A percentile compares a stretch with the other conserved stretches of the same genome.
Evolutionary conservation across 2,113 vertebrate species (phyloP).

Genomic region (Gymnogyps californianus): DNA sequence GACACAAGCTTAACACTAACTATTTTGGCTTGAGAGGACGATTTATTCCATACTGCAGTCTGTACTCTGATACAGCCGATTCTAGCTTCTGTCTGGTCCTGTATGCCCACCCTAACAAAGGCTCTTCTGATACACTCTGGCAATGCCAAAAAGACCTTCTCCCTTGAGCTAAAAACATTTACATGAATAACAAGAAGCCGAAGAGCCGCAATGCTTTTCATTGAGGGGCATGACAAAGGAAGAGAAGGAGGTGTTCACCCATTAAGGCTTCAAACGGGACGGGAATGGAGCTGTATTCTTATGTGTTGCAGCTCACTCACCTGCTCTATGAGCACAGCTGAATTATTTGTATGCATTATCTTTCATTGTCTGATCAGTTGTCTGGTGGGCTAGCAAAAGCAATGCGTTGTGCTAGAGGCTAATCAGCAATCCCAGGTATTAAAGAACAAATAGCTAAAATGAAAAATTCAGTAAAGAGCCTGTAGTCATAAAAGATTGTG

Average conservation of each 20-base stretch:
- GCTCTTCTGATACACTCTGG: not conserved
- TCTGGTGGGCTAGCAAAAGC: not conserved
- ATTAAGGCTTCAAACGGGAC: not conserved
- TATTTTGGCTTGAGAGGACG: not conserved
- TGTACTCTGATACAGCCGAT: not conserved
- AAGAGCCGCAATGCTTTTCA: not conserved
- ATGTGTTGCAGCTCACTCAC: not conserved
- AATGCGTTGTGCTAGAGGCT: not conserved
- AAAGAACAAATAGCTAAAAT: not conserved
- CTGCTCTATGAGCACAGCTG: not conserved
- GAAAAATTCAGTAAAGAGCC: not conserved
- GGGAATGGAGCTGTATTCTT: not conserved
- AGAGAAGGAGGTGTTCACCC: not conserved
- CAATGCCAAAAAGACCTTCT: not conserved
- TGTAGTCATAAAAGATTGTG: not conserved
- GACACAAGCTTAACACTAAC: not conserved
- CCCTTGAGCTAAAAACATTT: not conserved
- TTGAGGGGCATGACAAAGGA: not conserved
- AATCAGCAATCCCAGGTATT: not conserved
- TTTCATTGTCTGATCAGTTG: not conserved
- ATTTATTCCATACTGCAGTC: not conserved
- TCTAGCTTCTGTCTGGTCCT: not conserved
- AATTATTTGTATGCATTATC: not conserved
- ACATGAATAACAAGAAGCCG: not conserved
- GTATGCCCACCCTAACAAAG: not conserved